A percentile compares a stretch with the other conserved stretches of the same genome.
These are phyloP conservation scores for Pararge aegeria DNA, from an alignment of 1,140 invertebrate genomes.

Conservation along the genomic window DNA sequence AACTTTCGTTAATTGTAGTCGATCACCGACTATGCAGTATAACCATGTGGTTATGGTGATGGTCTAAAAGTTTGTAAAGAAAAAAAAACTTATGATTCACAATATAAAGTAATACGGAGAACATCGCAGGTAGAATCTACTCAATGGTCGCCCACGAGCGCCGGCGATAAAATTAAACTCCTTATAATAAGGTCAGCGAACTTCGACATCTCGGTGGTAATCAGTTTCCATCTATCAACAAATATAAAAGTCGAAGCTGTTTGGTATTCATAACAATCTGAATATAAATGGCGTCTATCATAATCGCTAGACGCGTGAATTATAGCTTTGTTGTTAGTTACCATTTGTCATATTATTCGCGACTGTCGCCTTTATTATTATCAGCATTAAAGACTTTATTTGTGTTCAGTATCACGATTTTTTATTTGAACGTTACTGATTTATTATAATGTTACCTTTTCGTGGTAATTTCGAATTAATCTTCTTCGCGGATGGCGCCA, in stretches of 20 bases:
- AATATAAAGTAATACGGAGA: no score
- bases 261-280: constrained; percentile 35
- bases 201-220: constrained; percentile 20
- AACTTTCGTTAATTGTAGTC: no score
- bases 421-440: neutral
- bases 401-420: neutral
- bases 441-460: neutral
- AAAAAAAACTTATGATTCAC: no score
- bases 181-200: constrained; percentile 21
- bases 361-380: neutral
- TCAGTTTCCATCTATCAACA: constrained; percentile 28
- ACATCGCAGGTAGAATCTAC: no score
- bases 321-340: constrained; percentile 20
- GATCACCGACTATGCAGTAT: no score
- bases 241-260: constrained; percentile 33
- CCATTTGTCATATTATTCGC: neutral
- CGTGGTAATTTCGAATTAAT: neutral
- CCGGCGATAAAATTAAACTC: constrained; percentile 3
- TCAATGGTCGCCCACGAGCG: constrained; percentile 10
- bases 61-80: no score
- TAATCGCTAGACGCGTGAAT: constrained; percentile 21
- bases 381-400: neutral
- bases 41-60: no score
- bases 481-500: neutral
- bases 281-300: constrained; percentile 31